A percentile compares a stretch with the other conserved stretches of the same genome.
phyloP scores from a whole-genome alignment of 2,888 invertebrate species.

The Plagodis pulveraria region DNA sequence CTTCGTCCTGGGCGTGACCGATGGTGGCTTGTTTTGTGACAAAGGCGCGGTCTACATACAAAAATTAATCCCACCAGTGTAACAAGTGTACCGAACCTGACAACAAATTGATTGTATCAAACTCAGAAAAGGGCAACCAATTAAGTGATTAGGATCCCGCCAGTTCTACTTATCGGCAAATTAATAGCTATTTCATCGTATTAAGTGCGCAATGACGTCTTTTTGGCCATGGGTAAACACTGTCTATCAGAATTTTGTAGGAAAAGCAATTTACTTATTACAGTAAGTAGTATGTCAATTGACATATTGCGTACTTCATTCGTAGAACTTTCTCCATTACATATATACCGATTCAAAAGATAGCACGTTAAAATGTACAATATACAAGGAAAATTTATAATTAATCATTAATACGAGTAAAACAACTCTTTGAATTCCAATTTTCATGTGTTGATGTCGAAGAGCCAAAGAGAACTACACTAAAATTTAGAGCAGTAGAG shows the following conservation, averaged over 20 bases:
- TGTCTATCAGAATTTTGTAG: neutral
- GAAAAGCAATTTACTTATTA: neutral
- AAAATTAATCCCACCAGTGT: conserved; percentile 78
- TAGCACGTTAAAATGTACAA: no score
- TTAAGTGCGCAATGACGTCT: conserved; percentile 58
- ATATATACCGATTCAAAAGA: no score
- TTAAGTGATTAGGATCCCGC: conserved; percentile 75
- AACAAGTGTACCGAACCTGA: conserved; percentile 61
- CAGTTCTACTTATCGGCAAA: conserved; percentile 63
- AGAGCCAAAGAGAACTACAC: no score
- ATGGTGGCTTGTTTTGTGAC: conserved; percentile 12
- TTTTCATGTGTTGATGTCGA: no score
- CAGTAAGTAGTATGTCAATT: neutral
- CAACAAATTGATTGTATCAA: conserved; percentile 73
- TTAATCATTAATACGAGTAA: no score
- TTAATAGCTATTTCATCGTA: conserved; percentile 60
- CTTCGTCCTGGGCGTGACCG: conserved; percentile 65
- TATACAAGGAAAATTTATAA: no score
- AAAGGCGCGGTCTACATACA: conserved; percentile 77
- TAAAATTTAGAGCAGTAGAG: no score
- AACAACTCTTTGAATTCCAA: no score
- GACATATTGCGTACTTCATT: neutral
- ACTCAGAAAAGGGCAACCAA: conserved; percentile 63
- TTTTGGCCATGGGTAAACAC: conserved; percentile 31
- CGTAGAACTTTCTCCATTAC: no score